These are phyloP conservation scores for Entelurus aequoreus DNA, from an alignment of 2,113 vertebrate genomes.

Conservation along the genomic window DNA sequence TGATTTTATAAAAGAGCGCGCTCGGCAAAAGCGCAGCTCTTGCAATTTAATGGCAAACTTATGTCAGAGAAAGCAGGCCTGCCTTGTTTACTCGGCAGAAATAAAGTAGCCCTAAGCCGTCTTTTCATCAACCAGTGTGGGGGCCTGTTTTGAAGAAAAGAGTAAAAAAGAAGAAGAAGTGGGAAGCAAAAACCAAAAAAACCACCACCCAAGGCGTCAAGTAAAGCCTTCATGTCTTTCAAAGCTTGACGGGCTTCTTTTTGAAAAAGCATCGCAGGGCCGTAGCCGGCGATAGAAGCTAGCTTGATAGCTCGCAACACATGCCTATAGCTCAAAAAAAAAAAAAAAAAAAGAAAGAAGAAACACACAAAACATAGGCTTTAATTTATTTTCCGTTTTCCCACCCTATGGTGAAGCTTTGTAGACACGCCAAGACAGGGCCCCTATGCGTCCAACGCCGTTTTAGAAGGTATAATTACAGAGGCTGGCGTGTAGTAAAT, in stretches of 20 bases:
- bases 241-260: slow-evolving; percentile 21
- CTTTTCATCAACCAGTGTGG: no score
- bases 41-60: slow-evolving; percentile 60
- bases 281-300: slow-evolving; percentile 15
- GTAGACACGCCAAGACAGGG: slow-evolving; percentile 60
- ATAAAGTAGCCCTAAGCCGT: slow-evolving; percentile 39
- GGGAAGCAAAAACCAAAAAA: neutral
- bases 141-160: no score
- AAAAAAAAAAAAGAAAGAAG: slow-evolving; percentile 43
- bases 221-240: slow-evolving; percentile 32
- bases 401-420: slow-evolving; percentile 53
- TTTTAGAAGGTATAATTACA: slow-evolving; percentile 69
- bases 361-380: slow-evolving; percentile 53
- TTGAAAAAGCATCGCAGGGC: slow-evolving; percentile 22
- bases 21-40: slow-evolving; percentile 37
- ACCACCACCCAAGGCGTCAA: slow-evolving; percentile 50
- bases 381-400: slow-evolving; percentile 51
- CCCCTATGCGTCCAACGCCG: slow-evolving; percentile 49
- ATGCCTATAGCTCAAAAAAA: slow-evolving; percentile 33
- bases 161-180: neutral
- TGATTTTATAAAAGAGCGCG: slow-evolving; percentile 24
- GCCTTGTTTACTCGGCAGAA: slow-evolving; percentile 68
- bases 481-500: slow-evolving; percentile 55
- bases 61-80: no score
- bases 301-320: slow-evolving; percentile 48